These are phyloP conservation scores for Hyppa rectilinea DNA, from an alignment of 2,888 invertebrate species.

Conservation along the genomic window DNA sequence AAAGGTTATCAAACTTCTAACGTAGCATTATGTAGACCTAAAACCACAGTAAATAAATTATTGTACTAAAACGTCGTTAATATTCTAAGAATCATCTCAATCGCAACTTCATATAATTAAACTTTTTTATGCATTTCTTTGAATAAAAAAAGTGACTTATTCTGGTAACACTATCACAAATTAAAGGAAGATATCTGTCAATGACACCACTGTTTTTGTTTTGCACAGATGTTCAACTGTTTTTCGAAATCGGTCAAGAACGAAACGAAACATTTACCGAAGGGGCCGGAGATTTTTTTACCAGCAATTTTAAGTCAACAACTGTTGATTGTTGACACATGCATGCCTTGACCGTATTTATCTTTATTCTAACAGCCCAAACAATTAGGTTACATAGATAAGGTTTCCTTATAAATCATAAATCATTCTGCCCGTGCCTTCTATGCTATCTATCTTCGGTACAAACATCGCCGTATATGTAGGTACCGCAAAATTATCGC, in stretches of 20 bases:
- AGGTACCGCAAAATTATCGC: constrained; percentile 63
- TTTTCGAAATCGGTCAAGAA: constrained; percentile 40
- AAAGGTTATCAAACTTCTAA: constrained; percentile 47
- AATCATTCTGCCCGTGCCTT: constrained; percentile 69
- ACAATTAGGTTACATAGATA: constrained; percentile 76
- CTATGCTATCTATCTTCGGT: constrained; percentile 66
- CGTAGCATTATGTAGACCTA: background rate
- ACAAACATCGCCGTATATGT: constrained; percentile 71
- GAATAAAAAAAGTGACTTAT: constrained; percentile 10
- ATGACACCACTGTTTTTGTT: constrained; percentile 58
- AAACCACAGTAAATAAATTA: too few relatives aligned
- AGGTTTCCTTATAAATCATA: constrained; percentile 74
- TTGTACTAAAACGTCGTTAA: too few relatives aligned
- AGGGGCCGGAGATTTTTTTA: constrained; percentile 21
- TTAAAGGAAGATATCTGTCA: constrained; percentile 57
- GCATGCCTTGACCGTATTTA: constrained; percentile 65
- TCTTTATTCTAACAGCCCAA: constrained; percentile 56
- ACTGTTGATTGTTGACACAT: constrained; percentile 43
- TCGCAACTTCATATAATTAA: too few relatives aligned
- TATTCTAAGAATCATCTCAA: constrained; percentile 16
- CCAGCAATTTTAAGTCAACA: constrained; percentile 20
- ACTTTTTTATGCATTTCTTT: background rate
- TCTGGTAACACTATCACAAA: constrained; percentile 38
- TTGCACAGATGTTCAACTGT: constrained; percentile 55
- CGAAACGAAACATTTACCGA: constrained; percentile 31